Evolutionary conservation across 1,140 invertebrate species (phyloP).

Genomic region (Eumaeus atala): DNA sequence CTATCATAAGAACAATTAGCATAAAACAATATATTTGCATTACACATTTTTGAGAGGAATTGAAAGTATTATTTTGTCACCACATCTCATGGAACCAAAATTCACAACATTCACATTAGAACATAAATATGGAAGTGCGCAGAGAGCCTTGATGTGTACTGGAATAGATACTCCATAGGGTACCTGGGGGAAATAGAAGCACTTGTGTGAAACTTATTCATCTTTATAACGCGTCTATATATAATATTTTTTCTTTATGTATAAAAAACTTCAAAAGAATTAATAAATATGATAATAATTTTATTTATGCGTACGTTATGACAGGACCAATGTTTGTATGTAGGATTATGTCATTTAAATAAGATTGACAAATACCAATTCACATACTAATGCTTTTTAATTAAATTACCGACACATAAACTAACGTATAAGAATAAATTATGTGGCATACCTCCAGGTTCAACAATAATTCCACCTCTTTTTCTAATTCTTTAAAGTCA

Average conservation of each 20-base stretch:
- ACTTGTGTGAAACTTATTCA: not conserved
- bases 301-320: too few relatives aligned
- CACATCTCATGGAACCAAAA: slow-evolving; percentile 59
- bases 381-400: too few relatives aligned
- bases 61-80: slow-evolving; percentile 52
- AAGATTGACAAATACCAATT: too few relatives aligned
- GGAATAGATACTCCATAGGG: slow-evolving; percentile 59
- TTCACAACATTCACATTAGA: slow-evolving; percentile 46
- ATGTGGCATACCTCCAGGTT: slow-evolving; percentile 42
- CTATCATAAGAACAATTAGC: too few relatives aligned
- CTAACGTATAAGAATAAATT: too few relatives aligned
- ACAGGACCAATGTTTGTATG: too few relatives aligned
- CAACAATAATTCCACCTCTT: slow-evolving; percentile 48
- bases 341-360: too few relatives aligned
- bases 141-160: slow-evolving; percentile 51
- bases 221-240: not conserved
- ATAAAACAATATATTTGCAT: slow-evolving; percentile 25
- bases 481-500: slow-evolving; percentile 52
- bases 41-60: slow-evolving; percentile 67
- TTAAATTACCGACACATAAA: too few relatives aligned
- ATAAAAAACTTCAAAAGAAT: too few relatives aligned
- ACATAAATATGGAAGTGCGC: slow-evolving; percentile 57
- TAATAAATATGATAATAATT: too few relatives aligned
- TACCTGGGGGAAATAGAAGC: slow-evolving; percentile 33
- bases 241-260: not conserved